These are phyloP conservation scores for Falco berigora DNA, from an alignment of 2,797 vertebrate species.

Conservation along the genomic window DNA sequence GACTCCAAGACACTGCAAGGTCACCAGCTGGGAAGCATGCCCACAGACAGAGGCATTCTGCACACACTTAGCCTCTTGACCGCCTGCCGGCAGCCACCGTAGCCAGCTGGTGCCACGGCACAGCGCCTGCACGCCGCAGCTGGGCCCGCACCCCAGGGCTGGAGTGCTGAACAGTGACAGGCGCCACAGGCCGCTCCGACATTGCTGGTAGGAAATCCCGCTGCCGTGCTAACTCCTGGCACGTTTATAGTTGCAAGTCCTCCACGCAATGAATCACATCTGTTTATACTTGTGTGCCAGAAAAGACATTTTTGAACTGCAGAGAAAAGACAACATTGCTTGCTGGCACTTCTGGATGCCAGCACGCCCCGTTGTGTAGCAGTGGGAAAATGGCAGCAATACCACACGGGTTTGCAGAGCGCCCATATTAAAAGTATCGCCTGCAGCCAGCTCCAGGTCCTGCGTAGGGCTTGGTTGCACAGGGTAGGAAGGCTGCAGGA, in stretches of 20 bases:
- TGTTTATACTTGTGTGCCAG: neutral
- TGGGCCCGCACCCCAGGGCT: neutral
- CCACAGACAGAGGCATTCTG: neutral
- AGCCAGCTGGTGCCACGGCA: neutral
- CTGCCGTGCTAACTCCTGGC: neutral
- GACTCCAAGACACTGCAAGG: neutral
- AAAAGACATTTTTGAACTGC: neutral
- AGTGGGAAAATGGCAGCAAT: neutral
- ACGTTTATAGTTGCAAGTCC: neutral
- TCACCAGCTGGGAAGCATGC: neutral
- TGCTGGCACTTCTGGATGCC: neutral
- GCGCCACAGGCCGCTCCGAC: neutral
- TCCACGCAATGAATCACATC: constrained; percentile 1
- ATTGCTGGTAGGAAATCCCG: neutral
- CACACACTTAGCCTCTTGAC: neutral
- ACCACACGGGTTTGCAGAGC: neutral
- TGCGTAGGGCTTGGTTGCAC: neutral
- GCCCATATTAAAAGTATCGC: neutral
- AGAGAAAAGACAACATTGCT: neutral
- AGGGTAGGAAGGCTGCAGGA: neutral
- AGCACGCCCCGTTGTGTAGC: neutral
- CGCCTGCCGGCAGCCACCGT: neutral
- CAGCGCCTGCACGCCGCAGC: accelerated
- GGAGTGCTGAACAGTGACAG: neutral
- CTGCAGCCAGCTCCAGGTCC: neutral